These are phyloP conservation scores for Scelioninae gen. 1 DNA, from an alignment of 2,888 invertebrate species.

Conservation along the genomic window DNA sequence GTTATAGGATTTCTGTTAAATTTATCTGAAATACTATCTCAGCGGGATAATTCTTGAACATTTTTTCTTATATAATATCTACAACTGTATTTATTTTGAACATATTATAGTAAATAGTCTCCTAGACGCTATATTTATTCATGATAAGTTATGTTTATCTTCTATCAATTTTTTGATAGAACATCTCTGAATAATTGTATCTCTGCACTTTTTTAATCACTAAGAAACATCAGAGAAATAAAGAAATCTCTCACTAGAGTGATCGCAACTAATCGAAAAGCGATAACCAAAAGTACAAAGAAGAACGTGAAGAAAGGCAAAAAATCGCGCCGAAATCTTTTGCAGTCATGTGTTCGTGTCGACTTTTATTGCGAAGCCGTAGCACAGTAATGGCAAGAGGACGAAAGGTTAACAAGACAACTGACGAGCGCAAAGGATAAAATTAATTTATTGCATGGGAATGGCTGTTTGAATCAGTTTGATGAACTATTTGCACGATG, in stretches of 20 bases:
- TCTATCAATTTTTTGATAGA: too few species aligned
- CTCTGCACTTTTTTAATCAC: too few species aligned
- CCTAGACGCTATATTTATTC: too few species aligned
- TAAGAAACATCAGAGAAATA: neutral
- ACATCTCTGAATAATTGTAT: too few species aligned
- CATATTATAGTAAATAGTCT: too few species aligned
- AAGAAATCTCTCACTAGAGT: neutral
- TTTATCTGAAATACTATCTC: too few species aligned
- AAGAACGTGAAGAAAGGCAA: neutral
- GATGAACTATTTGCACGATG: slow-evolving; percentile 82
- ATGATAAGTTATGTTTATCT: too few species aligned
- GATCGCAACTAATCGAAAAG: neutral
- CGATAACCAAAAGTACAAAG: slow-evolving; percentile 4
- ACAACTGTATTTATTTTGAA: too few species aligned
- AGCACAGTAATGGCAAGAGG: neutral
- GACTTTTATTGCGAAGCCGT: slow-evolving; percentile 5
- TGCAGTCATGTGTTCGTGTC: slow-evolving; percentile 20
- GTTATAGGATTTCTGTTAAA: too few species aligned
- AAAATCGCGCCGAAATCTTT: neutral
- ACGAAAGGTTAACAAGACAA: slow-evolving; percentile 53
- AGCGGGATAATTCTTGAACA: too few species aligned
- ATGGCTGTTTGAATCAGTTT: slow-evolving; percentile 79
- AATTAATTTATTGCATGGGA: slow-evolving; percentile 81
- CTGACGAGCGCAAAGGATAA: slow-evolving; percentile 60
- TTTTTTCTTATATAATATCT: too few species aligned